A percentile compares a stretch with the other conserved stretches of the same genome.
phyloP scores from a whole-genome alignment of 2,113 vertebrate species.

The Delphinapterus leucas region DNA sequence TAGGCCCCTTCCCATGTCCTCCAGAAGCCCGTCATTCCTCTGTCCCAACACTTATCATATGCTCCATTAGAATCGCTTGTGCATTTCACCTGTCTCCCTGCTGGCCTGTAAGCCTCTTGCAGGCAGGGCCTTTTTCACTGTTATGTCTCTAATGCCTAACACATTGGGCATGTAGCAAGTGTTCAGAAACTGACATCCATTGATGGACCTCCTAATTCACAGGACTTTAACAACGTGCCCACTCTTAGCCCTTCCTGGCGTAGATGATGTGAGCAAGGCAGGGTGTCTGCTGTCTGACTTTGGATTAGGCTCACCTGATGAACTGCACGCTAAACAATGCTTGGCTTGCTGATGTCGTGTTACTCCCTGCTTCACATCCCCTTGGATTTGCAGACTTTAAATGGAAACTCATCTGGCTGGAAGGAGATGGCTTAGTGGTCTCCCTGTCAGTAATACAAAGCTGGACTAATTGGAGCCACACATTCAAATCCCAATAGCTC shows the following conservation, averaged over 20 bases:
- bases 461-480: conserved; percentile 67
- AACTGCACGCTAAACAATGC: neutral
- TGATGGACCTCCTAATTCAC: neutral
- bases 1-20: neutral
- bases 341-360: neutral
- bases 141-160: neutral
- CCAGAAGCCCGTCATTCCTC: neutral
- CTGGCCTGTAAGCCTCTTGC: neutral
- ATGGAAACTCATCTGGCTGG: conserved; percentile 56
- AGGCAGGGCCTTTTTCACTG: neutral
- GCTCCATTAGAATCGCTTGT: neutral
- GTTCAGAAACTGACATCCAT: neutral
- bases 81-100: neutral
- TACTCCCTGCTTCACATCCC: neutral
- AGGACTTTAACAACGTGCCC: neutral
- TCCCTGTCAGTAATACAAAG: neutral
- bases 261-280: neutral
- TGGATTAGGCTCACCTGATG: neutral
- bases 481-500: conserved; percentile 29
- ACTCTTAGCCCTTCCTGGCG: neutral
- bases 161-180: neutral
- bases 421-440: conserved; percentile 34
- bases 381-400: conserved; percentile 33
- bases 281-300: neutral
- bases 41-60: neutral